Evolutionary conservation across 1,140 invertebrate genomes (phyloP), one percentile per base, ranked within the genome.

Genomic region (Pseudomyrmex sp.): DNA sequence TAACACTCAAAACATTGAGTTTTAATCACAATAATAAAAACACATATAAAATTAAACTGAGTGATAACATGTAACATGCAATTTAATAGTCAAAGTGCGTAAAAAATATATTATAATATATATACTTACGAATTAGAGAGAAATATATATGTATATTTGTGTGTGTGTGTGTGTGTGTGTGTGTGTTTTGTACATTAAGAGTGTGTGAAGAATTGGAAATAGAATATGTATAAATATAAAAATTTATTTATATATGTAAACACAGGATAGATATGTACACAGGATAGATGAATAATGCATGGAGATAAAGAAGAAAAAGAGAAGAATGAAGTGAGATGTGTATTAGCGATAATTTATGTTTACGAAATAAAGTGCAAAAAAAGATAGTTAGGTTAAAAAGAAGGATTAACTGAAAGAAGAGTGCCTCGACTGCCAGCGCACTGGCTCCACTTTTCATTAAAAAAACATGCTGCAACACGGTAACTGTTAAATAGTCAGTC

Each of bases 381-480:
- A 15, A 75, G 74, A 70, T 66, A 4, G 82, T 8, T 80, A 35
- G 86, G 18, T 72, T 72, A 69, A 18, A 13, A 69, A 89, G 83
- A 63, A 56, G 10, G 26, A 63, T 54, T 77, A 35, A 62, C 35
- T 35, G 23, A 65, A 87, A 84, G 3, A 9, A 70, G 26, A 90
- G 52, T 80, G 66, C 74, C 54, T 83, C 50, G 26, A 89, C 52
- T 88, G 88, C 82, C 90, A 92, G 84, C 87, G 87, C 82, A 88
- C 83, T 88, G 85, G 62, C 88, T 91, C 90, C 91, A 88, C 86
- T 90, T 91, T 89, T 35, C 35, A 35, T 35, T 35, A 35, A 35
- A 35, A 35, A 35, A 90, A 93, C 92, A 93, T 93, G 93, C 93
- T 94, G 93, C 82, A 94, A 94, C 93, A 94, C 90, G 91, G 83